Conservation (phyloP, 2,888 invertebrate species). For the Epistrophe grossulariae region DNA sequence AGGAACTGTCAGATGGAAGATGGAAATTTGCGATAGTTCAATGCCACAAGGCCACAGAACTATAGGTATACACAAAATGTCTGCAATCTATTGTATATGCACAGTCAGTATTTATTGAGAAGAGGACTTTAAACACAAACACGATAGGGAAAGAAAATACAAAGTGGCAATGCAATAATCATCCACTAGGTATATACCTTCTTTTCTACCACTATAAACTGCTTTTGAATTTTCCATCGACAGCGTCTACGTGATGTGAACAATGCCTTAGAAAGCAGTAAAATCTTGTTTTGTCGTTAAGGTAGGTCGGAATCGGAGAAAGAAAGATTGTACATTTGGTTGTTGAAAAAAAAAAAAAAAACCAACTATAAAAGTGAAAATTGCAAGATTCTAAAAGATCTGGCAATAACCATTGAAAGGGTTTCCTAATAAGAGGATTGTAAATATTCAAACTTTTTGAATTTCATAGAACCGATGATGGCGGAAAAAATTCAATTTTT, state of each 20-base stretch:
- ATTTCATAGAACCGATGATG: background rate
- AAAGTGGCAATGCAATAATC: slow-evolving; percentile 12
- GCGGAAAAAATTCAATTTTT: background rate
- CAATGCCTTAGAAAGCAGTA: slow-evolving; percentile 12
- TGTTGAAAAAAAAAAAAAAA: background rate
- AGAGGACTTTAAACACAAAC: slow-evolving; percentile 12
- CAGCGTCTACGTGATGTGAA: slow-evolving; percentile 9
- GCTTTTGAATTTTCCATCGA: background rate
- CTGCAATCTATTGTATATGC: slow-evolving; percentile 4
- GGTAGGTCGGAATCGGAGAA: background rate
- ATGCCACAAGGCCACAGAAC: background rate
- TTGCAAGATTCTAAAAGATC: slow-evolving; percentile 7
- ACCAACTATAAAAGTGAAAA: background rate
- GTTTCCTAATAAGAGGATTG: slow-evolving; percentile 11
- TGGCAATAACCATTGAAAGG: background rate
- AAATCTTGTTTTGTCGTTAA: background rate
- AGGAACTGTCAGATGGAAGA: slow-evolving; percentile 5
- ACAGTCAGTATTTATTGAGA: background rate
- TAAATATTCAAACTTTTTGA: slow-evolving; percentile 23
- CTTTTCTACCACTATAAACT: background rate
- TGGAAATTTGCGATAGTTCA: slow-evolving; percentile 12
- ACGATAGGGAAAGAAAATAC: background rate
- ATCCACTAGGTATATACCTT: background rate
- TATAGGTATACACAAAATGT: background rate
- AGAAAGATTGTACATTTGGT: background rate